phyloP scores from a whole-genome alignment of 2,888 invertebrate genomes.

The Eubasilissa splendida region DNA sequence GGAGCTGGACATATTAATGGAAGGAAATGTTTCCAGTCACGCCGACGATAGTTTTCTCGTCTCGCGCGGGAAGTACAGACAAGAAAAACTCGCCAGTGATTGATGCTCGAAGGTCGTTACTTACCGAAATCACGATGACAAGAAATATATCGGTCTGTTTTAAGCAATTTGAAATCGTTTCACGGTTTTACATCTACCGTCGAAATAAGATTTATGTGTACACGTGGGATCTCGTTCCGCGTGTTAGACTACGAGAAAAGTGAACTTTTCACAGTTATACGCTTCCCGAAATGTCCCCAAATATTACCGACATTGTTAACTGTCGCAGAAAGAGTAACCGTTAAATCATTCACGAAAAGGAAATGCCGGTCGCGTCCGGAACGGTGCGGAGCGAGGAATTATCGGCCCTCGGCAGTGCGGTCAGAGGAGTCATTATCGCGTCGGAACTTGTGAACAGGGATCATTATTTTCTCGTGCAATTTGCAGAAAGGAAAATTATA shows the following conservation, averaged over 20 bases:
- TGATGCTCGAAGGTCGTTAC: neutral
- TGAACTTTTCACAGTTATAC: neutral
- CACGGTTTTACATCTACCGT: neutral
- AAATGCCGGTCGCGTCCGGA: no score
- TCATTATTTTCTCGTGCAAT: no score
- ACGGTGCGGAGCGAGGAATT: no score
- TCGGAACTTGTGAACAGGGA: no score
- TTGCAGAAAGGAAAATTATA: no score
- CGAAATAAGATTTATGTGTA: neutral
- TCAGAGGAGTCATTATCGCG: no score
- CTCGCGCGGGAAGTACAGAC: neutral
- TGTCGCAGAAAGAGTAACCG: no score
- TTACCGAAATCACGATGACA: neutral
- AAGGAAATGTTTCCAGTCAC: conserved; percentile 13
- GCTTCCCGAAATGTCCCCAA: no score
- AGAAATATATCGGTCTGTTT: neutral
- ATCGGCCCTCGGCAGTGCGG: no score
- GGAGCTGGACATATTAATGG: neutral
- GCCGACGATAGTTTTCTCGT: neutral
- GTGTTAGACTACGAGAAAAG: neutral
- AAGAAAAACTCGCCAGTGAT: neutral
- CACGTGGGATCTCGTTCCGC: neutral
- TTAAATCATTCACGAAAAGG: no score
- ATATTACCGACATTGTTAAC: no score
- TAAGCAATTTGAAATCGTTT: neutral